Percentiles rank a stretch among this genome's conserved stretches.
These are phyloP conservation scores for Caenorhabditis parvicauda DNA, from an alignment of 2,888 invertebrate genomes.

Conservation along the genomic window DNA sequence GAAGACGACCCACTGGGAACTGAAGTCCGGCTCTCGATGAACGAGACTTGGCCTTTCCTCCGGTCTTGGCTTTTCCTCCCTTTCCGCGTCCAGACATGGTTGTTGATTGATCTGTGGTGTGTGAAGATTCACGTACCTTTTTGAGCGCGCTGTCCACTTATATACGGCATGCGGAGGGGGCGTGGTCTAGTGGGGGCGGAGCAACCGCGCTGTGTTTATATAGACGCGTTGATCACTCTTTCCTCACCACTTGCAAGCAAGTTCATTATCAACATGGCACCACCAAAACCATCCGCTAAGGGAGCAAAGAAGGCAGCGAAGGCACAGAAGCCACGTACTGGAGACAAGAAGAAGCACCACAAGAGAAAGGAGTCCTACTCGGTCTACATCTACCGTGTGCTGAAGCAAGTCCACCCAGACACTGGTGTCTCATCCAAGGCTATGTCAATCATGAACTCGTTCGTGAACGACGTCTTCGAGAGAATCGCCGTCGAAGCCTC, in stretches of 20 bases:
- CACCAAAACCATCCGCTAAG: slow-evolving; percentile 48
- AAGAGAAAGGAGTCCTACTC: slow-evolving; percentile 60
- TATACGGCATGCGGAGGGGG: too few relatives aligned
- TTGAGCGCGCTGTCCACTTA: too few relatives aligned
- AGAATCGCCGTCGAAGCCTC: slow-evolving; percentile 69
- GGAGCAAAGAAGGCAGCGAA: slow-evolving; percentile 59
- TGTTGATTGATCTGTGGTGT: too few relatives aligned
- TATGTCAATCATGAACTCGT: slow-evolving; percentile 76
- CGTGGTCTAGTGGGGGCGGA: too few relatives aligned
- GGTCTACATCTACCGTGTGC: slow-evolving; percentile 70
- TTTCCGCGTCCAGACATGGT: slow-evolving; percentile 13
- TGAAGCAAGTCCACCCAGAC: slow-evolving; percentile 70
- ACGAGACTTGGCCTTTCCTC: slow-evolving; percentile 45
- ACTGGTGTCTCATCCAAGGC: slow-evolving; percentile 73
- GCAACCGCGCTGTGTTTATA: too few relatives aligned
- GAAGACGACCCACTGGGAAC: slow-evolving; percentile 57
- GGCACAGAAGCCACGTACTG: slow-evolving; percentile 34
- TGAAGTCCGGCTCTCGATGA: slow-evolving; percentile 61
- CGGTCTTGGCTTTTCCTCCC: slow-evolving; percentile 27
- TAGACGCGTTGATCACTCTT: too few relatives aligned
- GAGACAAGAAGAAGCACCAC: slow-evolving; percentile 60
- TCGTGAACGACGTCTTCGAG: slow-evolving; percentile 76
- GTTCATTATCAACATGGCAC: too few relatives aligned
- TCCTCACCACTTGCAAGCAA: too few relatives aligned
- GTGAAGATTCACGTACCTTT: too few relatives aligned